These are phyloP conservation scores for Tipula lateralis DNA, from an alignment of 2,888 invertebrate species.

Conservation along the genomic window DNA sequence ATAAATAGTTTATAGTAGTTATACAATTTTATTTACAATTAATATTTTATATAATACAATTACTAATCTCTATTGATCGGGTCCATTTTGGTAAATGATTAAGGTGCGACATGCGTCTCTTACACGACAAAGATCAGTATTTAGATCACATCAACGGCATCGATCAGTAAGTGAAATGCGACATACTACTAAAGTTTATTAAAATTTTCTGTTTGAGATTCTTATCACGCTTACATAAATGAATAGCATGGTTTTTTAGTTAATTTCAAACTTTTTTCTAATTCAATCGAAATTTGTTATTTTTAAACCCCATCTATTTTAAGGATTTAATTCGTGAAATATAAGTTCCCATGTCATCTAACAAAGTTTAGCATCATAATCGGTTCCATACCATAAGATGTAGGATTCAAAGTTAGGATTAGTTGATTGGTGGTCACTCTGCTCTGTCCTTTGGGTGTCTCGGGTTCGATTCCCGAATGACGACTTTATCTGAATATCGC, in stretches of 20 bases:
- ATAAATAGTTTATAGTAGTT: neutral
- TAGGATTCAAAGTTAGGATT: too few relatives aligned
- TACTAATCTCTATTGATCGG: conserved; percentile 19
- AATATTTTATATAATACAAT: neutral
- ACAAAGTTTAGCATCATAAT: too few relatives aligned
- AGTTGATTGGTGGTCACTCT: too few relatives aligned
- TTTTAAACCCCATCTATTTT: too few relatives aligned
- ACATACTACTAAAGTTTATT: neutral
- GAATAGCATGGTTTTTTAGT: neutral
- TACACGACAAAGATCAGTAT: conserved; percentile 61
- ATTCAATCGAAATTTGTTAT: neutral
- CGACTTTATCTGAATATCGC: too few relatives aligned
- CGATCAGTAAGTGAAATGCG: conserved; percentile 58
- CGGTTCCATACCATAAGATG: too few relatives aligned
- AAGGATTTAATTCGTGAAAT: too few relatives aligned
- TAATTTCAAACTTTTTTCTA: neutral
- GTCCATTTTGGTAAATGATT: neutral
- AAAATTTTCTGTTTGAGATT: conserved; percentile 31
- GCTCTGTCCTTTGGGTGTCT: too few relatives aligned
- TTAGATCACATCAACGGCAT: conserved; percentile 64
- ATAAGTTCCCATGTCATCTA: too few relatives aligned
- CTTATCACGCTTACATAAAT: conserved; percentile 32
- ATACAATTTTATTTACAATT: neutral
- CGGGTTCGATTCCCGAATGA: too few relatives aligned
- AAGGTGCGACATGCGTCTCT: conserved; percentile 70